A percentile compares a stretch with the other conserved stretches of the same genome.
phyloP scores from a whole-genome alignment of 2,888 invertebrate species.

The Rugalucina vietnamica region DNA sequence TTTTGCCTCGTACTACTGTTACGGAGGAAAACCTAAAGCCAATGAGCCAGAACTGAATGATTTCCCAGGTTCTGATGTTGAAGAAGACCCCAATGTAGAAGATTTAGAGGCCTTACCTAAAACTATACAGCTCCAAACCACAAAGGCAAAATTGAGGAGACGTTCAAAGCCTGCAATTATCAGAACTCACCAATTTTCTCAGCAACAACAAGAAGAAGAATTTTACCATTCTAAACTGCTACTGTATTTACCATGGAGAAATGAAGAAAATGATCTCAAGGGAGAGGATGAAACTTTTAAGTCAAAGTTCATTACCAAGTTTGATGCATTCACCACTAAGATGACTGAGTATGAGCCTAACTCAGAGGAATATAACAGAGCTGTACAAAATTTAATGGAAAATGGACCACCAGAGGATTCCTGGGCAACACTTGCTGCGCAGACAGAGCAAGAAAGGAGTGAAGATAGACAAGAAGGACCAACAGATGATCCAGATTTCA shows the following conservation, averaged over 20 bases:
- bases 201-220: conserved; percentile 15
- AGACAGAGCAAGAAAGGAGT: conserved; percentile 19
- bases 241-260: conserved; percentile 15
- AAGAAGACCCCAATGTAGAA: neutral
- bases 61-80: neutral
- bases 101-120: conserved; percentile 13
- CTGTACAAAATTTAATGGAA: neutral
- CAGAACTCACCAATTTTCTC: conserved; percentile 28
- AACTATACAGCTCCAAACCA: conserved; percentile 19
- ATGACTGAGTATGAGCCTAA: neutral
- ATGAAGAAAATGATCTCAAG: conserved; percentile 4
- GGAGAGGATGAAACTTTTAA: neutral
- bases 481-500: neutral
- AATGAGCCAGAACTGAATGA: neutral
- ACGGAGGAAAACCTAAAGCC: neutral
- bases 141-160: neutral
- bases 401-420: conserved; percentile 20
- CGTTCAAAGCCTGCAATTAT: neutral
- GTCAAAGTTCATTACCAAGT: neutral
- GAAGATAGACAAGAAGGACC: conserved; percentile 15
- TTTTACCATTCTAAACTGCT: conserved; percentile 6
- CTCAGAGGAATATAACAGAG: conserved; percentile 8
- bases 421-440: conserved; percentile 12
- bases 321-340: neutral
- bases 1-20: conserved; percentile 60